Evolutionary conservation across 2,113 vertebrate species (phyloP).

Genomic region (Triplophysa siluroides): DNA sequence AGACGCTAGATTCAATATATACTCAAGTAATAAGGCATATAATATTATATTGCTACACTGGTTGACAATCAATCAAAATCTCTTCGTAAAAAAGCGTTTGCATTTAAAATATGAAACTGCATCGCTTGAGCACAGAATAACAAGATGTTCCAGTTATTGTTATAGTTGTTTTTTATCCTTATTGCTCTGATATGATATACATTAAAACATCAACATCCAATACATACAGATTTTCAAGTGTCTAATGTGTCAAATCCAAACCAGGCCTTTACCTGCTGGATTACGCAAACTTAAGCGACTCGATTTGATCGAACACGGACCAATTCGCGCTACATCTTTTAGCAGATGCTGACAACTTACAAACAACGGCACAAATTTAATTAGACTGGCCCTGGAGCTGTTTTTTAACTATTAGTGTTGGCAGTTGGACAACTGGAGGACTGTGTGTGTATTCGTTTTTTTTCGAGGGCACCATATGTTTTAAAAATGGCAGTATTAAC

Average conservation of each 20-base stretch:
- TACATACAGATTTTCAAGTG: too few species aligned
- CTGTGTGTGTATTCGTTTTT: slow-evolving; percentile 15
- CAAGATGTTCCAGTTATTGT: too few species aligned
- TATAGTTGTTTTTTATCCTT: too few species aligned
- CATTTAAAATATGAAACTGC: too few species aligned
- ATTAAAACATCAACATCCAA: too few species aligned
- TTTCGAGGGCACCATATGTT: neutral
- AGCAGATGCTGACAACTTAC: slow-evolving; percentile 59
- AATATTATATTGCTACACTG: too few species aligned
- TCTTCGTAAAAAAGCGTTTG: too few species aligned
- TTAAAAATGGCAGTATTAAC: slow-evolving; percentile 26
- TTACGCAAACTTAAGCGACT: neutral
- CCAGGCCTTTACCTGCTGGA: neutral
- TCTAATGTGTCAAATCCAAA: neutral
- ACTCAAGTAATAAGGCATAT: too few species aligned
- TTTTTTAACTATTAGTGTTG: slow-evolving; percentile 50
- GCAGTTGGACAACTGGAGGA: slow-evolving; percentile 7
- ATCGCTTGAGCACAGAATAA: too few species aligned
- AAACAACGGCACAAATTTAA: slow-evolving; percentile 67
- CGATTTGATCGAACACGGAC: neutral
- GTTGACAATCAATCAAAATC: too few species aligned
- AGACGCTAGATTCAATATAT: neutral
- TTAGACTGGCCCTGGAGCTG: slow-evolving; percentile 67
- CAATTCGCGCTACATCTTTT: slow-evolving; percentile 6
- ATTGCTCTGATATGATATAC: too few species aligned